Base-by-base conservation (phyloP, 2,113 vertebrate species). In the Peucedramus taeniatus region DNA sequence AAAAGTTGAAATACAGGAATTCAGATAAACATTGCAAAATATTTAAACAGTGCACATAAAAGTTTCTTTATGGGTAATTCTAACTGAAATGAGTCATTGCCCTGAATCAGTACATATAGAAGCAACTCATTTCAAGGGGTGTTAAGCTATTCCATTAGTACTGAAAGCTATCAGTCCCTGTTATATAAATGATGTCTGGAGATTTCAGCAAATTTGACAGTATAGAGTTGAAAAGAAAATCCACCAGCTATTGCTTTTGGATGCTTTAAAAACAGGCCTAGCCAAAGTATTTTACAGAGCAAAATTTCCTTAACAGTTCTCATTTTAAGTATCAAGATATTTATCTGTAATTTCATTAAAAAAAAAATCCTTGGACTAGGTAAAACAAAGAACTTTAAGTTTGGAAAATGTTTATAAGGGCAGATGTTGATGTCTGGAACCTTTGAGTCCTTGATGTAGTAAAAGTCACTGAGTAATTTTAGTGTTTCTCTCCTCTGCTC, bases 351-450 rank as follows among this genome's bases (percentile, higher is more conserved):
- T 39, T 64, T 49, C 3, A 61, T 23, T 18, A 6, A 17, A 21
- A 57, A 13, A 68, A 30, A 26, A 35, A n/a, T 28, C 27, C 56
- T 11, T 31, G 21, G 15, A 61, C 40, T 47, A 85, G 57, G 3
- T 10, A 47, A 80, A 87, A 19, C 10, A 70, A 54, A 19, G 19
- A 64, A 54, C 28, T 57, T 70, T 10, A 91, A 92, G 13, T 33
- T 61, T 83, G 57, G 61, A 76, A 82, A 51, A 84, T 31, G 39
- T 92, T 91, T 83, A 40, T 28, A 65, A 54, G 22, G 42, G 42
- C 76, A 93, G 87, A 90, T 68, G 83, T 65, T 97, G 83, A 87
- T 96, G 87, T 65, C 87, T 72, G 21, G 71, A 96, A 95, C 56
- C 92, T 96, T 83, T 59, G 64, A 81, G 37, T 84, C 56, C 87